phyloP scores from a whole-genome alignment of 2,113 vertebrate genomes.

The Astatotilapia flaviijosephi region DNA sequence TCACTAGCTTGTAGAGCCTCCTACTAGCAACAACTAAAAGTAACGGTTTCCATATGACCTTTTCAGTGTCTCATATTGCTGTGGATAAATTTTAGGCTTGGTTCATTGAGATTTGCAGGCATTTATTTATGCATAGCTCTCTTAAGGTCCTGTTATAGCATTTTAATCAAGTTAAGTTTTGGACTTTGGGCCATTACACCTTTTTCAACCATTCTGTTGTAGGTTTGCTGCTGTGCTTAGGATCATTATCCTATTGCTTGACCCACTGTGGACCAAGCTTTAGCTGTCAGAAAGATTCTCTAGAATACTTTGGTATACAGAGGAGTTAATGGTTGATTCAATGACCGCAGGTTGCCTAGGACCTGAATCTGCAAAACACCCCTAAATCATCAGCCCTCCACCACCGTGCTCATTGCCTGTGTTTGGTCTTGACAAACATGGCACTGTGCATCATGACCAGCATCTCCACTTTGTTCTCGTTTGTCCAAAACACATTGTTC shows the following conservation, averaged over 20 bases:
- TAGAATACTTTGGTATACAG: neutral
- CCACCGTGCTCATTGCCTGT: neutral
- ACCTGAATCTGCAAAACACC: neutral
- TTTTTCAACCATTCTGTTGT: neutral
- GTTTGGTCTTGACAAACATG: neutral
- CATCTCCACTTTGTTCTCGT: neutral
- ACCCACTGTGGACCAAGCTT: neutral
- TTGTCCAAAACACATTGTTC: neutral
- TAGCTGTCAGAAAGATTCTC: neutral
- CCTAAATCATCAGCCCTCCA: neutral
- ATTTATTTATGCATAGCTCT: neutral
- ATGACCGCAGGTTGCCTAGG: neutral
- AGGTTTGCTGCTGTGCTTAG: neutral
- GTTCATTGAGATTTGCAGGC: neutral
- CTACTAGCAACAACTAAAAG: neutral
- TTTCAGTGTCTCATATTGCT: neutral
- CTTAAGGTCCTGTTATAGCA: neutral
- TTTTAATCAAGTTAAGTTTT: neutral
- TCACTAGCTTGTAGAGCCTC: neutral
- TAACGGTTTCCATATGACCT: neutral
- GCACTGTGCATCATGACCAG: neutral
- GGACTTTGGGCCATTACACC: rapidly evolving
- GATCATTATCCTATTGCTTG: neutral
- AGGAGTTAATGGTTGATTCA: too few species aligned
- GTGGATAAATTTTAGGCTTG: neutral